A percentile compares a stretch with the other conserved stretches of the same genome.
phyloP scores from a whole-genome alignment of 2,888 invertebrate genomes.

The Cremastinae sp. region DNA sequence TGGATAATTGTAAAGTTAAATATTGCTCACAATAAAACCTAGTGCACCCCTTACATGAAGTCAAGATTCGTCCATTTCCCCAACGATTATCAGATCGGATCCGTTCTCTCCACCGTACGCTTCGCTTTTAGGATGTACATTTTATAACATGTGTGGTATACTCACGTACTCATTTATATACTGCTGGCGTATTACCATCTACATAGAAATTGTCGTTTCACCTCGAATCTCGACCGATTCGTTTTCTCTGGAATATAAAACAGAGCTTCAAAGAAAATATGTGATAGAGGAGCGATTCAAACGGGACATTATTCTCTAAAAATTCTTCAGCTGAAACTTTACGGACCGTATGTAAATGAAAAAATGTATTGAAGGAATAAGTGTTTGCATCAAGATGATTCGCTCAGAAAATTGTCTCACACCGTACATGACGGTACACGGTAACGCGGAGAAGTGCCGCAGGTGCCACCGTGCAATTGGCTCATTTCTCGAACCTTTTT shows the following conservation, averaged over 20 bases:
- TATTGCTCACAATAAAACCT: too few relatives aligned
- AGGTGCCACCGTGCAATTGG: conserved; percentile 52
- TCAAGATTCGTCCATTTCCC: conserved; percentile 27
- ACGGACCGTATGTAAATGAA: conserved; percentile 19
- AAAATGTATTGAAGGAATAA: neutral
- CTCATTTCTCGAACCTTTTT: conserved; percentile 31
- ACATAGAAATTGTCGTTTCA: neutral
- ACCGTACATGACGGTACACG: conserved; percentile 20
- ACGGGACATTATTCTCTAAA: conserved; percentile 28
- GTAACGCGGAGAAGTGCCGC: conserved; percentile 46
- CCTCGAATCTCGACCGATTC: conserved; percentile 19
- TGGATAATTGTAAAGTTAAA: too few relatives aligned
- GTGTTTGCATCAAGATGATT: conserved; percentile 2
- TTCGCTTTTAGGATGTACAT: neutral
- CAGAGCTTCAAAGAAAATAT: neutral
- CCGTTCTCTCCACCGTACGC: neutral
- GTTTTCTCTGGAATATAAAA: conserved; percentile 7
- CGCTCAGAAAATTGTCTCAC: conserved; percentile 30
- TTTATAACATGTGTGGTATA: neutral
- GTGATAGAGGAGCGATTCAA: conserved; percentile 30
- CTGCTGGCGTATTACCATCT: neutral
- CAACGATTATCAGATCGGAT: conserved; percentile 45
- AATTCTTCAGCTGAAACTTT: conserved; percentile 14
- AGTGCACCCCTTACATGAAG: neutral
- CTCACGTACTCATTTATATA: conserved; percentile 10